phyloP scores from a whole-genome alignment of 2,113 vertebrate genomes.

The Semicossyphus pulcher region DNA sequence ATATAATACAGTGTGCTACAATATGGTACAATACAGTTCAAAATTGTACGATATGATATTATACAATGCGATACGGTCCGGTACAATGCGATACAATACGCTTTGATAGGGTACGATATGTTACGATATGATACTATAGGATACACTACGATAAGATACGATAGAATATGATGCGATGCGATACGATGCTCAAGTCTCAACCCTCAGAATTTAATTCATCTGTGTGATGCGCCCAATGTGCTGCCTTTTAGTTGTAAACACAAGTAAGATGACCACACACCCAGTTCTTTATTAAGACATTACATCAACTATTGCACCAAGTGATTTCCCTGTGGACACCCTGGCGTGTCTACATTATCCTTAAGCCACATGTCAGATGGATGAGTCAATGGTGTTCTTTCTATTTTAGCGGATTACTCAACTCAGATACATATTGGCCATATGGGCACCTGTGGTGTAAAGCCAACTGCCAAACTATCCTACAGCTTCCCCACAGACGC shows the following conservation, averaged over 20 bases:
- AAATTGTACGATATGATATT: too few species aligned
- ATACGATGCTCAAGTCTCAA: too few species aligned
- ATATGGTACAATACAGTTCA: too few species aligned
- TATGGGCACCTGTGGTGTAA: slow-evolving; percentile 61
- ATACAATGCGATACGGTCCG: too few species aligned
- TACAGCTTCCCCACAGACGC: slow-evolving; percentile 2
- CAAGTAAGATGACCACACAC: neutral
- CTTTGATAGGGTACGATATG: too few species aligned
- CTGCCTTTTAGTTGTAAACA: neutral
- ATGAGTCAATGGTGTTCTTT: slow-evolving; percentile 56
- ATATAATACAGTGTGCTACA: too few species aligned
- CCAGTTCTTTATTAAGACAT: slow-evolving; percentile 10
- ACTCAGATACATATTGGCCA: slow-evolving; percentile 59
- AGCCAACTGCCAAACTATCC: slow-evolving; percentile 40
- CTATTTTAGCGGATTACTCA: slow-evolving; percentile 45
- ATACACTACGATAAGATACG: too few species aligned
- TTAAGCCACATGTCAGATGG: slow-evolving; percentile 37
- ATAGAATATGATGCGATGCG: too few species aligned
- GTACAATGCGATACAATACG: too few species aligned
- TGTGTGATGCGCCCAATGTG: neutral
- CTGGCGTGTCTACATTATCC: neutral
- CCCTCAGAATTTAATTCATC: too few species aligned
- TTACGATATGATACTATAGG: too few species aligned
- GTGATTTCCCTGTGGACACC: slow-evolving; percentile 7
- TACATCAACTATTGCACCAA: slow-evolving; percentile 11